phyloP scores from a whole-genome alignment of 2,113 vertebrate species.

The Pleuronectes platessa region DNA sequence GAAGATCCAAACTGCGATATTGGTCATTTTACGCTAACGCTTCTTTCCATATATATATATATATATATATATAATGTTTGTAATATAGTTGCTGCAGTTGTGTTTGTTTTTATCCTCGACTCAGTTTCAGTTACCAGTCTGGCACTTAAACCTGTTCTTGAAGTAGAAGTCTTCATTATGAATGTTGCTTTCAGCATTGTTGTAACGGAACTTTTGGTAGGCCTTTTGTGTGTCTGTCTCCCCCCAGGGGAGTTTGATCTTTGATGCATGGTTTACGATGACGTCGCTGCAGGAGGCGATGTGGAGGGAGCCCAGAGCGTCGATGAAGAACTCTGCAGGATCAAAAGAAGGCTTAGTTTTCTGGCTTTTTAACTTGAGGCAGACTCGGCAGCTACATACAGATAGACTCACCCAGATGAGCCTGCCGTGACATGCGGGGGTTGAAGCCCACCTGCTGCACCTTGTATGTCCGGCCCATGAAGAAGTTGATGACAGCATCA shows the following conservation, averaged over 20 bases:
- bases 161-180: conserved; percentile 85
- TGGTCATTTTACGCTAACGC: too few species aligned
- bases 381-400: not conserved
- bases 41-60: too few species aligned
- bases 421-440: conserved; percentile 84
- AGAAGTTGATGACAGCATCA: conserved; percentile 93
- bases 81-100: not conserved
- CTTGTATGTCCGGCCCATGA: conserved; percentile 89
- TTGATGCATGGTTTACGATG: conserved; percentile 89
- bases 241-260: conserved; percentile 89
- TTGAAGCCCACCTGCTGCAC: conserved; percentile 89
- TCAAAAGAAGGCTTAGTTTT: conserved; percentile 5
- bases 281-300: conserved; percentile 91
- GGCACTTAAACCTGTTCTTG: conserved; percentile 90
- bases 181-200: conserved; percentile 20
- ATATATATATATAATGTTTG: too few species aligned
- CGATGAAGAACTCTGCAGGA: conserved; percentile 90
- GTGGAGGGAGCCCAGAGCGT: conserved; percentile 87
- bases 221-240: conserved; percentile 78
- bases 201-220: conserved; percentile 87
- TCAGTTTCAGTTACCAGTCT: conserved; percentile 80
- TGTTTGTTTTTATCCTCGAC: not conserved
- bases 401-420: conserved; percentile 87
- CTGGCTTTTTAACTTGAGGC: too few species aligned
- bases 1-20: too few species aligned